Base-by-base conservation (phyloP, 2,888 invertebrate genomes). In the Darwinula stevensoni region DNA sequence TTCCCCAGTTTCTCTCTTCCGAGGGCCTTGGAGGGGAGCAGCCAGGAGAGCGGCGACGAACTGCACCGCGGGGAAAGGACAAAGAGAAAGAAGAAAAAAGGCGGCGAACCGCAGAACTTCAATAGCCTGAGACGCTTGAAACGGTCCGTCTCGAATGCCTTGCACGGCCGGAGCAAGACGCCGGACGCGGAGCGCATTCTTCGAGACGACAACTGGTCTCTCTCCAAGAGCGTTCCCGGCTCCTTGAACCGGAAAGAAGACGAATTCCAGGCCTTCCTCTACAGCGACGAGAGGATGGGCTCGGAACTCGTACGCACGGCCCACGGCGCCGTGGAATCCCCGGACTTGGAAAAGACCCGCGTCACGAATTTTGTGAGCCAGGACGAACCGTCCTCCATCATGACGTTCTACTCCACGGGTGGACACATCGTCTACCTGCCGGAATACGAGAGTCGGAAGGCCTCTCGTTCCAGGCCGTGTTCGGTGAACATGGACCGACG, bases 211-310 rank as follows among this genome's bases (percentile, higher is more conserved):
- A 75, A 78, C 47, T 78, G 78, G 78, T 63, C 75, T 42, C 49
- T 78, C 17, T 72, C 73, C 35, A 64, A 70, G 42, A 73, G 73
- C 11, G 69, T 71, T 2, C 73, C 73, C 2, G 73, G 67, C 47
- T 72, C 72, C 0, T 49, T 74, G 42, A 68, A 68, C 41, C 22
- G n/a, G 6, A 6, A 6, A 6, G n/a, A n/a, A 22, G 9, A 6
- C 22, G 22, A n/a, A n/a, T n/a, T 9, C 22, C 22, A n/a, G 9
- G n/a, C n/a, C n/a, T n/a, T n/a, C n/a, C n/a, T n/a, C n/a, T n/a
- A n/a, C n/a, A n/a, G n/a, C n/a, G n/a, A n/a, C n/a, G n/a, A n/a
- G n/a, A n/a, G n/a, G n/a, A n/a, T n/a, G n/a, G 22, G 22, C 22
- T 22, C 22, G 22, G n/a, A n/a, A n/a, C n/a, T n/a, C n/a, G n/a